Evolutionary conservation across 1,140 invertebrate species (phyloP).

Genomic region (Linepithema humile): DNA sequence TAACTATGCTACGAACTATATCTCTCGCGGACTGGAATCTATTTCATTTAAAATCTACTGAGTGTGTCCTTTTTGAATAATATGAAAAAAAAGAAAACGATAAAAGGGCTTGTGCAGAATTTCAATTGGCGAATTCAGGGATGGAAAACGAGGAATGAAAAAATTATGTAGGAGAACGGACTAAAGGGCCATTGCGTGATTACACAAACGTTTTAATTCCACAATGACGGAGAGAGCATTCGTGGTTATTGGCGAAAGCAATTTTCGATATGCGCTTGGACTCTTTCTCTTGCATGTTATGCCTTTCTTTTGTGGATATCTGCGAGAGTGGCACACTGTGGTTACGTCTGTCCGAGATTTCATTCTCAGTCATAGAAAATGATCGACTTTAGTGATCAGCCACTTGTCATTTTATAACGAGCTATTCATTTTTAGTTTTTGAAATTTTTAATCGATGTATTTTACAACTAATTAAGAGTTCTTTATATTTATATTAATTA

Average conservation of each 20-base stretch:
- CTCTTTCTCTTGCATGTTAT: background rate
- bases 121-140: background rate
- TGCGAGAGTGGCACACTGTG: background rate
- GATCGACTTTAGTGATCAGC: background rate
- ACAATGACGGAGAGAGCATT: background rate
- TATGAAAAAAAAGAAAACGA: background rate
- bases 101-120: background rate
- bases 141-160: background rate
- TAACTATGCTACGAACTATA: too few relatives aligned
- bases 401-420: background rate
- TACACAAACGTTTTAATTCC: slow-evolving; percentile 12
- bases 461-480: background rate
- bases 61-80: background rate
- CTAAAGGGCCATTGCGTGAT: background rate
- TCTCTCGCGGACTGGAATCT: background rate
- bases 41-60: background rate
- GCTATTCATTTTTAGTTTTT: background rate
- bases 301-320: background rate
- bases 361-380: background rate
- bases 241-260: slow-evolving; percentile 21
- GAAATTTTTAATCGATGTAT: background rate
- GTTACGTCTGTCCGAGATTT: background rate
- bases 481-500: background rate
- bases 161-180: background rate
- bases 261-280: background rate